Evolutionary conservation across 1,140 invertebrate genomes (phyloP), one percentile per base, ranked within the genome.

Genomic region (Dreissena rostriformis): DNA sequence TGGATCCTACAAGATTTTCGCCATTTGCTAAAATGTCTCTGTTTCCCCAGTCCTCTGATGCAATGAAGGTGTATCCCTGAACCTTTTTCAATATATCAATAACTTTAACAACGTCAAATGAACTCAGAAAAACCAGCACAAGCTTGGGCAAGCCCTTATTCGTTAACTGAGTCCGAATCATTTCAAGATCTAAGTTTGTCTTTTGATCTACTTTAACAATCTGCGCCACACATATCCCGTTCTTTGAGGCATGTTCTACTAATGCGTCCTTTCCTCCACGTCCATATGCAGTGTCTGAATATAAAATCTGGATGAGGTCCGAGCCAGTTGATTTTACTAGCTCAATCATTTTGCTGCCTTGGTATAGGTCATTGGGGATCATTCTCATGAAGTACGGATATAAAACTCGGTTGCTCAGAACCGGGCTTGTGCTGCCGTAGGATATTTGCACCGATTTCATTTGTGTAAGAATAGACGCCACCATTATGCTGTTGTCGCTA

Each of bases 61-160:
- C 87, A 57, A 88, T 84, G 52, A 88, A 88, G 11, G 77, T 55
- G 71, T 86, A 88, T 57, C 86, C 87, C 29, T 77, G 78, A 12
- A 29, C 22, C 2, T 73, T 66, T 12, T 71, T 68, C 14, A 88
- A 26, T 0, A 68, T 49, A 1, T 24, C 17, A 14, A 81, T 51
- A n/a, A 86, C 51, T 15, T 51, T 17, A 24, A 63, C 55, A 12
- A 88, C 72, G 8, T 78, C 74, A 63, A 84, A 82, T 15, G 82
- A 75, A 15, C 79, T 52, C 19, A 88, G 24, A 53, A 86, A 88
- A 17, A 88, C 19, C 26, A 88, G 75, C 5, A 88, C 85, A 53
- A 88, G 52, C 49, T 80, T 86, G 17, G 0, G 85, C 87, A 57
- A 68, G 68, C 10, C 73, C 26, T 11, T 78, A 74, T 52, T 15